Evolutionary conservation across 2,797 vertebrate genomes (phyloP).

Genomic region (Danio jaintianensis): DNA sequence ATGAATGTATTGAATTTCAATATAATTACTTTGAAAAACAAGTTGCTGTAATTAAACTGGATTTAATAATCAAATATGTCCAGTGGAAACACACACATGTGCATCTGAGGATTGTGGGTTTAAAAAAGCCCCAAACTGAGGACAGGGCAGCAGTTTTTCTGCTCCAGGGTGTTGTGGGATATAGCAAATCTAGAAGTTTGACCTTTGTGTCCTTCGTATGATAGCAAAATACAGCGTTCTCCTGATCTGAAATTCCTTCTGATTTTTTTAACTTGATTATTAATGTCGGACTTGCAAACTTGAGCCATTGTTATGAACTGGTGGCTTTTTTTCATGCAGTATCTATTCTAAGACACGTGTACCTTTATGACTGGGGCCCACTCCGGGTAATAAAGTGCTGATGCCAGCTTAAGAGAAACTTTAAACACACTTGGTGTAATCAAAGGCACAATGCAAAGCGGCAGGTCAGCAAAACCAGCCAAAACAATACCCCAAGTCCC

Average conservation of each 20-base stretch:
- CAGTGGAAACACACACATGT: neutral
- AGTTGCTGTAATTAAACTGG: slow-evolving; percentile 17
- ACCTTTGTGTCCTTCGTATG: slow-evolving; percentile 35
- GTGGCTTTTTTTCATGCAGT: slow-evolving; percentile 38
- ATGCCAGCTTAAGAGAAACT: slow-evolving; percentile 60
- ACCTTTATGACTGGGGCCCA: slow-evolving; percentile 56
- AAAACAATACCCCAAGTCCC: slow-evolving; percentile 59
- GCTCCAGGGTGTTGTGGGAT: neutral
- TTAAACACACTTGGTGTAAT: slow-evolving; percentile 62
- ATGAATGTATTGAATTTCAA: too few relatives aligned
- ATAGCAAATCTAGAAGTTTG: slow-evolving; percentile 25
- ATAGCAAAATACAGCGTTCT: slow-evolving; percentile 35
- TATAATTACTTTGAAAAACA: neutral
- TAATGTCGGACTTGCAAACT: slow-evolving; percentile 51
- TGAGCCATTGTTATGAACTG: slow-evolving; percentile 46
- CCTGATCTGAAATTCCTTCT: slow-evolving; percentile 42
- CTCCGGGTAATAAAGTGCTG: slow-evolving; percentile 59
- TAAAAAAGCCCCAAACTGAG: slow-evolving; percentile 6
- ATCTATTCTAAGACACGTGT: slow-evolving; percentile 56
- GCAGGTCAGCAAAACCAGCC: slow-evolving; percentile 60
- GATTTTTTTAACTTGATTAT: slow-evolving; percentile 49
- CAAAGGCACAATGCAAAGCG: slow-evolving; percentile 60
- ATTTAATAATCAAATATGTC: slow-evolving; percentile 35
- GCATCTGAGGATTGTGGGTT: neutral
- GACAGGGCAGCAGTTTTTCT: slow-evolving; percentile 20